Percentiles rank a stretch among this genome's conserved stretches.
These are phyloP conservation scores for Mustela lutreola DNA, from an alignment of 2,113 vertebrate genomes.

Conservation along the genomic window DNA sequence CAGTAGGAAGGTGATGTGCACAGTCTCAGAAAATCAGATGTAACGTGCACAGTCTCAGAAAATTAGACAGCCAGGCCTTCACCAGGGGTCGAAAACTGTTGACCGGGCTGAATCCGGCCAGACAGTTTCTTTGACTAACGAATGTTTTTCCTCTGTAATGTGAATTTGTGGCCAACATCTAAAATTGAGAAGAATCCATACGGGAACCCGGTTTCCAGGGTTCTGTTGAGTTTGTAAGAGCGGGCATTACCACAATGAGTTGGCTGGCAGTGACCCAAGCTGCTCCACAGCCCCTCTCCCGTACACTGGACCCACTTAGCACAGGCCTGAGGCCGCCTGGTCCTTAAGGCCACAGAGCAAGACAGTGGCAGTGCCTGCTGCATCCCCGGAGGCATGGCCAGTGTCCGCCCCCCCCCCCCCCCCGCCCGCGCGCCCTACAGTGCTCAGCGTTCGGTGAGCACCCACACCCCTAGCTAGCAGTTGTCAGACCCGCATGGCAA, in stretches of 20 bases:
- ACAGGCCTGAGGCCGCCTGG: background rate
- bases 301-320: background rate
- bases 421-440: no score
- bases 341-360: background rate
- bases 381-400: background rate
- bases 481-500: background rate
- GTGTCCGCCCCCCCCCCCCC: no score
- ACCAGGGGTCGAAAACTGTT: background rate
- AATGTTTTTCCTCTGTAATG: background rate
- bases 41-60: background rate
- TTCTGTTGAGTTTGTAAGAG: background rate
- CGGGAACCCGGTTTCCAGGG: background rate
- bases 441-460: background rate
- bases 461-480: background rate
- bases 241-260: background rate
- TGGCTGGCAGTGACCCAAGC: background rate
- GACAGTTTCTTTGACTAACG: background rate
- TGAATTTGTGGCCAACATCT: background rate
- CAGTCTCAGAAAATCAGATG: background rate
- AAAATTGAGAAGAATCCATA: background rate
- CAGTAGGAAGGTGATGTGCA: background rate
- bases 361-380: background rate
- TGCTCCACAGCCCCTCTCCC: background rate
- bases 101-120: background rate
- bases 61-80: background rate